Percentiles rank a stretch among this genome's conserved stretches.
phyloP scores from a whole-genome alignment of 2,888 invertebrate genomes.

The Eutolmus rufibarbis region DNA sequence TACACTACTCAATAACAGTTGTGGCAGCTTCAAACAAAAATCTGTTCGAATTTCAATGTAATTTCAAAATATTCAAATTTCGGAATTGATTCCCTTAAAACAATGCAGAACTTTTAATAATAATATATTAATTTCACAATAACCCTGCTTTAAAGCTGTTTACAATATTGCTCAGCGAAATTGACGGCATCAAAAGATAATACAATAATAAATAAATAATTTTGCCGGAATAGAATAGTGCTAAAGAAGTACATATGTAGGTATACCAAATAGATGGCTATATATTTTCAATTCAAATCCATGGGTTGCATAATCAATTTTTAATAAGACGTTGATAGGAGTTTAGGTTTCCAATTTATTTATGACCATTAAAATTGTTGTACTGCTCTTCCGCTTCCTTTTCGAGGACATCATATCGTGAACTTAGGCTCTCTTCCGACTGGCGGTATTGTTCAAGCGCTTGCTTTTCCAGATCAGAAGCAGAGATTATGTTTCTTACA shows the following conservation, averaged over 20 bases:
- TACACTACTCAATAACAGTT: no score
- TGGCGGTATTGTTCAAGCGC: slow-evolving; percentile 46
- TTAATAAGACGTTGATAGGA: background rate
- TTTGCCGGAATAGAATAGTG: background rate
- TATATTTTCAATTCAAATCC: background rate
- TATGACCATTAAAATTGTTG: background rate
- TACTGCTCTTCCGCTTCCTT: slow-evolving; percentile 47
- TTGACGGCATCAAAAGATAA: background rate
- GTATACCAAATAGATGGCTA: background rate
- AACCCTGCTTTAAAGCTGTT: background rate
- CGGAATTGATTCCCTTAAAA: background rate
- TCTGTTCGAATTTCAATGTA: no score
- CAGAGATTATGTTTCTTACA: slow-evolving; percentile 41
- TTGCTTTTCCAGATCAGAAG: slow-evolving; percentile 45
- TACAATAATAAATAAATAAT: background rate
- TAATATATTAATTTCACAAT: background rate
- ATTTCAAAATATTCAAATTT: no score
- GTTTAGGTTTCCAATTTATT: background rate
- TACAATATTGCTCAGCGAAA: background rate
- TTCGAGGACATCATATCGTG: slow-evolving; percentile 44
- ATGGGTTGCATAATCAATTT: background rate
- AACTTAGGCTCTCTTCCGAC: slow-evolving; percentile 45
- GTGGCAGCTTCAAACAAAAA: no score
- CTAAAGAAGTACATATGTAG: background rate
- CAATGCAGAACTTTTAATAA: background rate